phyloP scores from a whole-genome alignment of 2,888 invertebrate genomes.

The Trissoscelio sp. region DNA sequence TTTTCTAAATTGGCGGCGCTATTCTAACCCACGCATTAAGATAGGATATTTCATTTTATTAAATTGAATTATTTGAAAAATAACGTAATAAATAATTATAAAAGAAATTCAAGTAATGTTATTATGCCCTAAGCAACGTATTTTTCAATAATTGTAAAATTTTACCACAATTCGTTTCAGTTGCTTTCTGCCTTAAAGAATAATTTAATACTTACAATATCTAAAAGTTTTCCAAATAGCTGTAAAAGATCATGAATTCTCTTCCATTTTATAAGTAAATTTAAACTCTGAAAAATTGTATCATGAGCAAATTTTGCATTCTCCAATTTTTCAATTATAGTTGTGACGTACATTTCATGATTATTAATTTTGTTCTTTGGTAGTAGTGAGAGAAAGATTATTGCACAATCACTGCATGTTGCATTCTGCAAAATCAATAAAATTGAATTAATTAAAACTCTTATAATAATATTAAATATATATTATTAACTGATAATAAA shows the following conservation, averaged over 20 bases:
- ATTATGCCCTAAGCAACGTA: no score
- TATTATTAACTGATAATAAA: neutral
- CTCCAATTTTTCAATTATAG: constrained; percentile 52
- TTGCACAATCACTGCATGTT: constrained; percentile 60
- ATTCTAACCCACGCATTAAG: no score
- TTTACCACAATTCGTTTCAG: no score
- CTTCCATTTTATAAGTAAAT: constrained; percentile 72
- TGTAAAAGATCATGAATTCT: constrained; percentile 57
- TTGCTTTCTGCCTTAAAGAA: no score
- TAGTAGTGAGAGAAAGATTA: constrained; percentile 71
- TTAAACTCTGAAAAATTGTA: constrained; percentile 61
- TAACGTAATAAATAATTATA: no score
- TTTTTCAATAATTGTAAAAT: no score
- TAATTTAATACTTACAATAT: constrained; percentile 24
- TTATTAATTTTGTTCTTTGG: constrained; percentile 53
- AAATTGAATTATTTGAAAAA: no score
- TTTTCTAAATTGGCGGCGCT: no score
- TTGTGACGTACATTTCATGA: constrained; percentile 26
- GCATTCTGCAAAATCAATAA: constrained; percentile 68
- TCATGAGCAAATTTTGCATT: constrained; percentile 53
- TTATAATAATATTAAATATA: no score
- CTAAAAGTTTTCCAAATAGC: constrained; percentile 30
- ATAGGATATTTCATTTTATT: no score
- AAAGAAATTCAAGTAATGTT: no score
- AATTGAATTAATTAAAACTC: constrained; percentile 9